Percentiles rank a stretch among this genome's conserved stretches.
These are phyloP conservation scores for Stratiomys singularior DNA, from an alignment of 2,888 invertebrate genomes.

Conservation along the genomic window DNA sequence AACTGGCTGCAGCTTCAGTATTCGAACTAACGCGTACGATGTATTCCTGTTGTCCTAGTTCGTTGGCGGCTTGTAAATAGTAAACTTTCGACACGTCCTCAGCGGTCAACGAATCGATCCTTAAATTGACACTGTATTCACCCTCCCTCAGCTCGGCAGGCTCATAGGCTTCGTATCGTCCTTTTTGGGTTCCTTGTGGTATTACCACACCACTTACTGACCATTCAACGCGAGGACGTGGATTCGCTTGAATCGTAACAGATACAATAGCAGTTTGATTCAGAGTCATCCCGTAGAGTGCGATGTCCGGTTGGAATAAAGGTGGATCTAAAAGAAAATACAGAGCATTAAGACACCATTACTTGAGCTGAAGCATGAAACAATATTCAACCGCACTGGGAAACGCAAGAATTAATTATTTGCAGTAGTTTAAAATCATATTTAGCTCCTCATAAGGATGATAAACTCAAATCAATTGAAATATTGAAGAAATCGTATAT, in stretches of 20 bases:
- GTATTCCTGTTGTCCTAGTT: slow-evolving; percentile 74
- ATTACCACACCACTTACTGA: slow-evolving; percentile 70
- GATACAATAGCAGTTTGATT: slow-evolving; percentile 78
- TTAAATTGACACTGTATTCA: slow-evolving; percentile 74
- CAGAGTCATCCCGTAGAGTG: slow-evolving; percentile 79
- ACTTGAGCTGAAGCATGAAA: no score
- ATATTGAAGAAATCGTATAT: slow-evolving; percentile 71
- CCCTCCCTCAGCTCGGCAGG: slow-evolving; percentile 68
- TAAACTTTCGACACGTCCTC: slow-evolving; percentile 81
- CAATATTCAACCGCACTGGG: no score
- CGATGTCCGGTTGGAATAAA: slow-evolving; percentile 69
- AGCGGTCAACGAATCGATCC: slow-evolving; percentile 74
- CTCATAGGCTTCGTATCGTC: slow-evolving; percentile 61
- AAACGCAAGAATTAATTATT: no score
- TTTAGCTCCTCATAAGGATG: no score
- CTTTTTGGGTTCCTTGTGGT: slow-evolving; percentile 66
- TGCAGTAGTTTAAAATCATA: no score
- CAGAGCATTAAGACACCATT: no score
- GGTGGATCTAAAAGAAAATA: slow-evolving; percentile 76
- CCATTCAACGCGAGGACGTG: slow-evolving; percentile 78
- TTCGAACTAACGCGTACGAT: slow-evolving; percentile 76
- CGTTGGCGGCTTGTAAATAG: slow-evolving; percentile 74
- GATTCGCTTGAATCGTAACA: slow-evolving; percentile 78
- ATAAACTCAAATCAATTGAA: no score
- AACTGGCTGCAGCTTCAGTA: slow-evolving; percentile 72